phyloP scores from a whole-genome alignment of 2,113 vertebrate genomes.

The Ammodytes marinus region DNA sequence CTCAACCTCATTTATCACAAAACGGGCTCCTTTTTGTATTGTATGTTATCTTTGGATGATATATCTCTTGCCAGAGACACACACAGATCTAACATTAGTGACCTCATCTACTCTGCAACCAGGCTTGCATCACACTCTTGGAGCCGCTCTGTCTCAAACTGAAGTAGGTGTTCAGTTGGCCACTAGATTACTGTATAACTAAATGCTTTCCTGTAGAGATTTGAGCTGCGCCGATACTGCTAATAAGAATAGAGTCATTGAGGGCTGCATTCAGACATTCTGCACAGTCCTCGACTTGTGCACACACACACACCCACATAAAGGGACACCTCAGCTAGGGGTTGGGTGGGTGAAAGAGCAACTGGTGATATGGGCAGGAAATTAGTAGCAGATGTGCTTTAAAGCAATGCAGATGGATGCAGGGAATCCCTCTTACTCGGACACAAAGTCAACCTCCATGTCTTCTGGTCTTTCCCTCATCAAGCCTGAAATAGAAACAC shows the following conservation, averaged over 20 bases:
- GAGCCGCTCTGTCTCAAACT: constrained; percentile 57
- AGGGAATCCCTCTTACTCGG: constrained; percentile 44
- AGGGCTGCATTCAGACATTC: constrained; percentile 16
- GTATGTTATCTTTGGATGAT: constrained; percentile 50
- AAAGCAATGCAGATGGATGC: constrained; percentile 51
- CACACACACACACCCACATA: constrained; percentile 25
- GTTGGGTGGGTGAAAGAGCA: constrained; percentile 57
- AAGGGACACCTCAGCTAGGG: constrained; percentile 46
- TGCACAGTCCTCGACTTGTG: constrained; percentile 25
- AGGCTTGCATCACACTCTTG: constrained; percentile 40
- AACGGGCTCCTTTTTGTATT: constrained; percentile 42
- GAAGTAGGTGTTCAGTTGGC: constrained; percentile 54
- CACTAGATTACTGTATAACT: constrained; percentile 51
- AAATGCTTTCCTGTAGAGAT: constrained; percentile 34
- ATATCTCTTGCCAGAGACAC: constrained; percentile 38
- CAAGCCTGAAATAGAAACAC: constrained; percentile 35
- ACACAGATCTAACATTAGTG: constrained; percentile 45
- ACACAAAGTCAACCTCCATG: constrained; percentile 46
- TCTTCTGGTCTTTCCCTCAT: constrained; percentile 28
- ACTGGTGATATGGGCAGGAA: constrained; percentile 70
- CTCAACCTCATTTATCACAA: constrained; percentile 23
- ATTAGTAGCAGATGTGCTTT: constrained; percentile 79
- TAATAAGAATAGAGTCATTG: constrained; percentile 40
- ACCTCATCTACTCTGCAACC: constrained; percentile 60
- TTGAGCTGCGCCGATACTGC: constrained; percentile 43